Evolutionary conservation across 2,113 vertebrate species (phyloP), one percentile per base, ranked within the genome.

Genomic region (Egretta garzetta): DNA sequence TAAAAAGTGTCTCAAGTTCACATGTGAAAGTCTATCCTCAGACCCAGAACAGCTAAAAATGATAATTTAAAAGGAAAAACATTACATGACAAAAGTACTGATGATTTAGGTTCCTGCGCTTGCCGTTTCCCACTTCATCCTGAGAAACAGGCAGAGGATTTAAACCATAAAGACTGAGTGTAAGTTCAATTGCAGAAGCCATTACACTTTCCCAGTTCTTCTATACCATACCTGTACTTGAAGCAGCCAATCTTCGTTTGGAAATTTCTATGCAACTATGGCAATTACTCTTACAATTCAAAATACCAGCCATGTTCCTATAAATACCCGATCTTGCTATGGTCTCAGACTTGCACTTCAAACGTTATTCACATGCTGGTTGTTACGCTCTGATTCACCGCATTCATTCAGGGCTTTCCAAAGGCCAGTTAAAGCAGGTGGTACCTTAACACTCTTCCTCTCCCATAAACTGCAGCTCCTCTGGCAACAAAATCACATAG

Each of bases 331-430:
- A 50, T 30, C 60, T 23, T 55, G 10, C 27, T 28, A 26, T 1
- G 2, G n/a, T 50, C 35, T 80, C 2, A 0, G 39, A 56, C 32
- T 49, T 43, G 27, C 32, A 55, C 19, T 43, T 77, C 19, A 82
- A 77, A 50, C 8, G n/a, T 7, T 37, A 60, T 43, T 32, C 59
- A 73, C 24, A 45, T 10, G 5, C 45, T 26, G 26, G 16, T 45
- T 23, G 18, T 50, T 52, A 67, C 0, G 1, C 6, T 73, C 52
- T 16, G 23, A 67, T 47, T 62, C 58, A 74, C 41, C 1, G 2
- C 3, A 1, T 32, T 74, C 21, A 58, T 27, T 62, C 47, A 67
- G 17, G 27, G 39, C 47, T 50, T 43, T 39, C 59, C 49, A 73
- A 56, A 68, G 23, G 22, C 41, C 32, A 68, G 22, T 22, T 58